phyloP scores from a whole-genome alignment of 1,140 invertebrate species.

The Drosophila pectinifera region DNA sequence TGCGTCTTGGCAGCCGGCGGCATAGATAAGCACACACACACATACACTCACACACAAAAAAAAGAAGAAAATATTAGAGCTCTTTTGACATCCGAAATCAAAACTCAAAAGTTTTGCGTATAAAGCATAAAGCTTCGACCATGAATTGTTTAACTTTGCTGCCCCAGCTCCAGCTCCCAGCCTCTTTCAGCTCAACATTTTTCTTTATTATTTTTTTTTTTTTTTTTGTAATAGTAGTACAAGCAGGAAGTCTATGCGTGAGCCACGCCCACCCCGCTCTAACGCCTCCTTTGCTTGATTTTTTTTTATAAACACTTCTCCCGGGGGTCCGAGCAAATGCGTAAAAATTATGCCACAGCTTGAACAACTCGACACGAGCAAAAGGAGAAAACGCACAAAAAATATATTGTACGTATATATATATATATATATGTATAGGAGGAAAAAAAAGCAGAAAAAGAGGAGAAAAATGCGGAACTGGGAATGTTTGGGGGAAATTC shows the following conservation, averaged over 20 bases:
- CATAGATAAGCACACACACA: constrained; percentile 49
- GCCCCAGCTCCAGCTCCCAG: constrained; percentile 2
- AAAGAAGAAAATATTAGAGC: not conserved
- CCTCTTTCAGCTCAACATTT: constrained; percentile 19
- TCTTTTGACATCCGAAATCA: constrained; percentile 59
- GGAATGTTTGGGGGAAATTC: constrained; percentile 3
- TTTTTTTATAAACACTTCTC: constrained; percentile 38
- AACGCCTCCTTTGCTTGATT: constrained; percentile 3
- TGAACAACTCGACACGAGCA: constrained; percentile 46
- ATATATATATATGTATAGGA: not conserved
- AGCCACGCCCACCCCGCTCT: constrained; percentile 30
- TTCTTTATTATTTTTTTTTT: constrained; percentile 38
- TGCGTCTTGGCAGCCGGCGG: constrained; percentile 48
- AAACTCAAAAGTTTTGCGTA: constrained; percentile 61
- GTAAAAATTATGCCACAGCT: constrained; percentile 71
- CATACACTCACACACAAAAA: not conserved
- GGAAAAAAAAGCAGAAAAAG: constrained; percentile 22
- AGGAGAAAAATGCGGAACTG: constrained; percentile 37
- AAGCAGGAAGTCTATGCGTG: constrained; percentile 45
- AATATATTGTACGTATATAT: constrained; percentile 11
- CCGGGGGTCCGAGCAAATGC: constrained; percentile 50
- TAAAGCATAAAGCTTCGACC: constrained; percentile 60
- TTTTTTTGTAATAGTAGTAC: constrained; percentile 7
- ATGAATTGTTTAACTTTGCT: constrained; percentile 62
- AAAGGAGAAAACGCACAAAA: constrained; percentile 36